Evolutionary conservation across 1,140 invertebrate species (phyloP), one percentile per base, ranked within the genome.

Genomic region (Eurosta solidaginis): DNA sequence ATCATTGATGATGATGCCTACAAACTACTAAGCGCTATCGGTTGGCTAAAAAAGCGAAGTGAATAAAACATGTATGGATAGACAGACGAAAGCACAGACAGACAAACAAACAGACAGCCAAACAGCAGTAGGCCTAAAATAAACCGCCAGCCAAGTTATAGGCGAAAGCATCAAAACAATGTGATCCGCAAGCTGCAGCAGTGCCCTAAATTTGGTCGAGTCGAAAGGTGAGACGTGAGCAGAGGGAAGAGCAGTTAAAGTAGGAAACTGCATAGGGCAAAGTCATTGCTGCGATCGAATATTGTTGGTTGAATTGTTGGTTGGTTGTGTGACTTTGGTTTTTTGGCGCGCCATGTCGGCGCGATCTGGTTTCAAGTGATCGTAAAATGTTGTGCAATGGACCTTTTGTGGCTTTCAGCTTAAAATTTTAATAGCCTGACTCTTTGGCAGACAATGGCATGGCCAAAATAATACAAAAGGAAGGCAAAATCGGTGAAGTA

Each of bases 351-450:
- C 40, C 73, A 74, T 29, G 22, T 25, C 44, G 73, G 40, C 44
- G 73, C 73, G 73, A 74, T 74, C 73, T 42, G 73, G 73, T 74
- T 74, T 74, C 40, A 74, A 74, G 73, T 47, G 44, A 74, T 74
- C 73, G 73, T 74, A 74, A 74, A 68, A 74, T 74, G 44, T 74
- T 74, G 73, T 74, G 44, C 73, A 74, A 74, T 74, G 73, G 42
- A 22, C 25, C 44, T 47, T 47, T 74, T 29, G 40, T 74, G 27
- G 40, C 42, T 74, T 68, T 68, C 33, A 42, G 59, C 59, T 68
- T 68, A 40, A 36, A 68, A 68, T 20, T 42, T 68, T 68, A 40
- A 68, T 68, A 68, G n/a, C 59, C 40, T 68, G 59, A 68, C 59
- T n/a, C n/a, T 68, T 42, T 40, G 59, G 59, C 59, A 68, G 59